Percentiles rank a stretch among this genome's conserved stretches.
Evolutionary conservation across 2,113 vertebrate genomes (phyloP).

Genomic region (Percina caprodes): DNA sequence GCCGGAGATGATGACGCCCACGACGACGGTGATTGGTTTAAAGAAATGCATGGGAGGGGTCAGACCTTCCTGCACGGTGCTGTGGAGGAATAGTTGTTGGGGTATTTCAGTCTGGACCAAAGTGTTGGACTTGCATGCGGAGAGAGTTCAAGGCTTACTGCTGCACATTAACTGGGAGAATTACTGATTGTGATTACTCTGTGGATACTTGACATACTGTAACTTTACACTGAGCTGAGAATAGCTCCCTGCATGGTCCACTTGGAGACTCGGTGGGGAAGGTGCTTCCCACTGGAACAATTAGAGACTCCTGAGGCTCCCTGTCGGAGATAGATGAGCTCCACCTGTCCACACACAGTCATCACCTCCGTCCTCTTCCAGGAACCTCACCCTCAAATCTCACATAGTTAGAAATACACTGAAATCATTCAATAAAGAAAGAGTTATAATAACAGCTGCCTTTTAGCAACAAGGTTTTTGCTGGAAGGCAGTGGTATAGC

Average conservation of each 20-base stretch:
- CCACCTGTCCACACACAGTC: slow-evolving; percentile 80
- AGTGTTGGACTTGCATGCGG: background rate
- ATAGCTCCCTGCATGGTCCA: slow-evolving; percentile 79
- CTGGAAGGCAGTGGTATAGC: background rate
- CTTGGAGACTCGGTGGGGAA: slow-evolving; percentile 78
- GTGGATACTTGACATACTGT: slow-evolving; percentile 87
- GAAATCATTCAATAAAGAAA: background rate
- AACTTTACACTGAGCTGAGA: slow-evolving; percentile 87
- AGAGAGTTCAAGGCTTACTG: slow-evolving; percentile 23
- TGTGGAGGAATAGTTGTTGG: background rate
- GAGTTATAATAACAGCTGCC: slow-evolving; percentile 19
- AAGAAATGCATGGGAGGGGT: too few species aligned
- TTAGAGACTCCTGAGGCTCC: slow-evolving; percentile 72
- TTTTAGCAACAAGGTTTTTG: background rate
- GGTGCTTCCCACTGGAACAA: slow-evolving; percentile 82
- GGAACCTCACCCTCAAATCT: background rate
- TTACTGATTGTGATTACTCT: slow-evolving; percentile 84
- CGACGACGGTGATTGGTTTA: too few species aligned
- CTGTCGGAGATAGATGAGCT: slow-evolving; percentile 59
- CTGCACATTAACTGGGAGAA: slow-evolving; percentile 47
- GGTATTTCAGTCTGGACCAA: background rate
- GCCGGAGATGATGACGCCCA: too few species aligned
- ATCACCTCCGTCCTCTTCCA: slow-evolving; percentile 47
- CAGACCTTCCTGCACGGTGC: too few species aligned
- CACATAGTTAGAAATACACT: background rate